A percentile compares a stretch with the other conserved stretches of the same genome.
These are phyloP conservation scores for Dipodomys ordii DNA, from an alignment of 2,113 vertebrate species.

Conservation along the genomic window DNA sequence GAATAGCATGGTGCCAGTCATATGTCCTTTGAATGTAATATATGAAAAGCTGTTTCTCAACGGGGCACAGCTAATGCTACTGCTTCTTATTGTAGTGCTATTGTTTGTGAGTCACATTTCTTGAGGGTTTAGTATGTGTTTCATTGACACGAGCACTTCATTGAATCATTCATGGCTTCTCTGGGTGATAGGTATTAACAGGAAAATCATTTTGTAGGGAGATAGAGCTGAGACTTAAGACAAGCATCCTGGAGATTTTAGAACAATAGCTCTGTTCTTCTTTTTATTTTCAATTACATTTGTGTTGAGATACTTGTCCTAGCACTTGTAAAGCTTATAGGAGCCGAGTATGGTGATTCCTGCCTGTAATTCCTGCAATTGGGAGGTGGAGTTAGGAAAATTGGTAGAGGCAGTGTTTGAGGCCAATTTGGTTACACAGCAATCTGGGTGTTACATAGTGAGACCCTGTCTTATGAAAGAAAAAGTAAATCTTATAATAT, in stretches of 20 bases:
- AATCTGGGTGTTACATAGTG: too few species aligned
- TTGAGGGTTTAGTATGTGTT: neutral
- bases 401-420: too few species aligned
- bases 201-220: neutral
- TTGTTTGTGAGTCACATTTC: neutral
- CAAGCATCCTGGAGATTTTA: neutral
- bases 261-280: neutral
- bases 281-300: slow-evolving; percentile 23
- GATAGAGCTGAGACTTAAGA: neutral
- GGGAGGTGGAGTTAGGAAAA: too few species aligned
- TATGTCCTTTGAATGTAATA: neutral
- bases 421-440: too few species aligned
- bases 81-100: neutral
- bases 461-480: too few species aligned
- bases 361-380: too few species aligned
- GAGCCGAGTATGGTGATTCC: too few species aligned
- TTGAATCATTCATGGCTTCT: neutral
- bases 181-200: neutral
- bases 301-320: too few species aligned
- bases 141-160: neutral
- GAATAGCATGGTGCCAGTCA: neutral
- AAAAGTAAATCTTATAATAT: too few species aligned
- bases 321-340: too few species aligned
- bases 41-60: neutral
- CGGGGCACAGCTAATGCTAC: neutral